Conservation (phyloP, 2,797 vertebrate genomes). For the Phyllotis vaccarum region DNA sequence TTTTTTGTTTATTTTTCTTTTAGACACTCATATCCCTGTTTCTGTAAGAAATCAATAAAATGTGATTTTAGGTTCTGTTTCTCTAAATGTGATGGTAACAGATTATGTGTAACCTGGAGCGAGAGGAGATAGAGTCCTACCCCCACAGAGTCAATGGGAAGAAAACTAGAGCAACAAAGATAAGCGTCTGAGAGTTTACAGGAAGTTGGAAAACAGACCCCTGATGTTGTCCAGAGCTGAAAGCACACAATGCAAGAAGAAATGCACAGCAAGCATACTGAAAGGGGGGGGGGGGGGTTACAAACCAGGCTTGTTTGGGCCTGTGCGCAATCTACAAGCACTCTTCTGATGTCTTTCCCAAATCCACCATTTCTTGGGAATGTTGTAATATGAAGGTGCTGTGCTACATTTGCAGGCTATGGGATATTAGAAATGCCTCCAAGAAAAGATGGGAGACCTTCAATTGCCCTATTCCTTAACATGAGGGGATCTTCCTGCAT, state of each 20-base stretch:
- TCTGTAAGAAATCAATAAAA: conserved; percentile 50
- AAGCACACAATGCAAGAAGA: neutral
- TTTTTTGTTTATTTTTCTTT: neutral
- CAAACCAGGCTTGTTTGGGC: neutral
- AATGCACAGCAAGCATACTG: neutral
- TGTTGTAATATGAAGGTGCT: neutral
- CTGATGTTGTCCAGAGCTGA: neutral
- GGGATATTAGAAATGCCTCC: neutral
- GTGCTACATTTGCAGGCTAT: neutral
- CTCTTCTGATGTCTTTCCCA: conserved; percentile 5
- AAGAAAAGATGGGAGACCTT: conserved; percentile 64
- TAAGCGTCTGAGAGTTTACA: neutral
- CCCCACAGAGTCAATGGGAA: neutral
- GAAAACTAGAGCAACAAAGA: neutral
- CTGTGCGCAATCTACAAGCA: neutral
- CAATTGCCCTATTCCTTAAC: conserved; percentile 69
- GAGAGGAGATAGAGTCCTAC: conserved; percentile 17
- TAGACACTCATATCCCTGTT: neutral
- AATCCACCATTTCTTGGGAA: conserved; percentile 3
- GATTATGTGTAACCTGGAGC: neutral
- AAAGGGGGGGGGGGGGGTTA: neutral
- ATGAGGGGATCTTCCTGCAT: neutral
- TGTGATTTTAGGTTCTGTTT: conserved; percentile 35
- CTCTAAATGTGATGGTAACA: neutral
- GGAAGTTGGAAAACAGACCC: neutral